phyloP scores from a whole-genome alignment of 2,113 vertebrate species.

The Dicrurus megarhynchus region DNA sequence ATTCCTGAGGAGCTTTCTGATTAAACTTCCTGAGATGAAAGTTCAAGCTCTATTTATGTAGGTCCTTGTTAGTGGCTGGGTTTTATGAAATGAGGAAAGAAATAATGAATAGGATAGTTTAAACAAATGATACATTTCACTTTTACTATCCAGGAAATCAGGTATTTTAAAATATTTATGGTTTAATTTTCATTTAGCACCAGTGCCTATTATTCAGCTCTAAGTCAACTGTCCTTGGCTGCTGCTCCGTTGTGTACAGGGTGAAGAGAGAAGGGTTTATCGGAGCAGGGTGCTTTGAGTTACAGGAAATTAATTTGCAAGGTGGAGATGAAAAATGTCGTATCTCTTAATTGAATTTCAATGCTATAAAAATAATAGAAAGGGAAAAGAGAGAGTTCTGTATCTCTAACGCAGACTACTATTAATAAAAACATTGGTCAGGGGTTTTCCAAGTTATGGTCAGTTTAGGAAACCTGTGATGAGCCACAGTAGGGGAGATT shows the following conservation, averaged over 20 bases:
- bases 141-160: slow-evolving; percentile 41
- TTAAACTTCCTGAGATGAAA: slow-evolving; percentile 21
- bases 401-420: neutral
- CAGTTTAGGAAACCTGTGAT: neutral
- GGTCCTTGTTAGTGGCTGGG: neutral
- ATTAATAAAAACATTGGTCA: neutral
- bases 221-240: slow-evolving; percentile 28
- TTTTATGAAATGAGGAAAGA: neutral
- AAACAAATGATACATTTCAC: slow-evolving; percentile 43
- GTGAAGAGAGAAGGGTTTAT: neutral
- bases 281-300: neutral
- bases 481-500: neutral
- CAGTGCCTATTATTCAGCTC: neutral
- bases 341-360: neutral
- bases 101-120: neutral
- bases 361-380: neutral
- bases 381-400: neutral
- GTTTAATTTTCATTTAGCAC: slow-evolving; percentile 41
- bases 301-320: neutral
- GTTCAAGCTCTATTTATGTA: slow-evolving; percentile 38
- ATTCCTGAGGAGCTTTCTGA: slow-evolving; percentile 20
- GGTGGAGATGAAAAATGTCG: neutral
- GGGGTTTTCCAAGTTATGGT: neutral
- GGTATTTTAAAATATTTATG: slow-evolving; percentile 47
- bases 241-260: neutral